These are phyloP conservation scores for Styela plicata DNA, from an alignment of 23 tunicate genomes.

Conservation along the genomic window DNA sequence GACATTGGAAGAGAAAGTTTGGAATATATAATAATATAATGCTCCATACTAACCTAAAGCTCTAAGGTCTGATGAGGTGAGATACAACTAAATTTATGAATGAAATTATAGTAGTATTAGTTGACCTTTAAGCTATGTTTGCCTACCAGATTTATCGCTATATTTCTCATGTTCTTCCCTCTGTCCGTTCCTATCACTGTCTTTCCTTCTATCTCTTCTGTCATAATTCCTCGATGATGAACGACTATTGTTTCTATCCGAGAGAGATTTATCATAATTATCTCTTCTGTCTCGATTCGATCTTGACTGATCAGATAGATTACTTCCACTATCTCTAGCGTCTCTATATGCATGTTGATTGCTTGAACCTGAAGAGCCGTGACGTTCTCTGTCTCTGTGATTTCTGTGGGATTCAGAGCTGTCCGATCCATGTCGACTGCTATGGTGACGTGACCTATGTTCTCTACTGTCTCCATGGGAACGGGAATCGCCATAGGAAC, in stretches of 20 bases:
- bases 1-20: too few species aligned
- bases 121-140: too few species aligned
- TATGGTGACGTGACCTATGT: constrained; percentile 15
- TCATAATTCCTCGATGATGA: constrained; percentile 21
- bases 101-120: too few species aligned
- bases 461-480: not conserved
- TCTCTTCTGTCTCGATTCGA: constrained; percentile 5
- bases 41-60: too few species aligned
- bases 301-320: not conserved
- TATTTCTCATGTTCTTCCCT: constrained; percentile 9
- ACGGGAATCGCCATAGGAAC: not conserved
- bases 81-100: too few species aligned
- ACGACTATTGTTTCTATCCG: not conserved
- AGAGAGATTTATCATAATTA: not conserved
- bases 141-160: not conserved
- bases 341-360: not conserved
- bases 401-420: constrained; percentile 11
- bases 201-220: constrained; percentile 13
- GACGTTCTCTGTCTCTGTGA: not conserved
- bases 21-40: too few species aligned
- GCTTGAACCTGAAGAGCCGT: not conserved
- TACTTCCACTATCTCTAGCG: constrained; percentile 1
- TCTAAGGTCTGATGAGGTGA: too few species aligned
- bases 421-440: constrained; percentile 18
- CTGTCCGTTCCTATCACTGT: not conserved